Evolutionary conservation across 2,888 invertebrate genomes (phyloP).

Genomic region (Suillia variegata): DNA sequence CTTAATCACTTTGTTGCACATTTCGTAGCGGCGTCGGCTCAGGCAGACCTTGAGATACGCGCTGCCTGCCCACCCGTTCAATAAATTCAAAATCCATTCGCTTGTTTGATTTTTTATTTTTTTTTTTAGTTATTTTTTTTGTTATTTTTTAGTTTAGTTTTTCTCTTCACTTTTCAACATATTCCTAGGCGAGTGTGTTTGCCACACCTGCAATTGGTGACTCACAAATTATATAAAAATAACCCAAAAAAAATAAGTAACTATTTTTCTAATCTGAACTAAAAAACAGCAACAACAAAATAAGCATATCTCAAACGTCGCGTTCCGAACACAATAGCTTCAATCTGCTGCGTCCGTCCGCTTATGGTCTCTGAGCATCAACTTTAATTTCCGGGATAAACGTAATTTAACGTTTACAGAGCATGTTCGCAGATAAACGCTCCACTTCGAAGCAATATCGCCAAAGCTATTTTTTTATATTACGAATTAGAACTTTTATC

Average conservation of each 20-base stretch:
- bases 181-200: conserved; percentile 24
- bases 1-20: neutral
- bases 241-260: no score
- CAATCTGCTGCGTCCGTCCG: neutral
- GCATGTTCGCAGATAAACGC: no score
- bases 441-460: no score
- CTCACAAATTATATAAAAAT: no score
- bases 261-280: no score
- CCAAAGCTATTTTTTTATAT: no score
- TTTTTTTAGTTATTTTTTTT: conserved; percentile 16
- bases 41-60: conserved; percentile 1
- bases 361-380: neutral
- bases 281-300: no score
- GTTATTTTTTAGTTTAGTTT: conserved; percentile 12
- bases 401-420: conserved; percentile 33
- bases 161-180: conserved; percentile 20
- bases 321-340: no score
- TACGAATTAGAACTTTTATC: no score
- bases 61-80: neutral
- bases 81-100: neutral
- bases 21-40: no score
- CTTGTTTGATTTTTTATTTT: conserved; percentile 7
- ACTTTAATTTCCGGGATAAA: conserved; percentile 47
- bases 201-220: conserved; percentile 47
- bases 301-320: neutral